These are phyloP conservation scores for Paramisgurnus dabryanus DNA, from an alignment of 2,113 vertebrate species.

Conservation along the genomic window DNA sequence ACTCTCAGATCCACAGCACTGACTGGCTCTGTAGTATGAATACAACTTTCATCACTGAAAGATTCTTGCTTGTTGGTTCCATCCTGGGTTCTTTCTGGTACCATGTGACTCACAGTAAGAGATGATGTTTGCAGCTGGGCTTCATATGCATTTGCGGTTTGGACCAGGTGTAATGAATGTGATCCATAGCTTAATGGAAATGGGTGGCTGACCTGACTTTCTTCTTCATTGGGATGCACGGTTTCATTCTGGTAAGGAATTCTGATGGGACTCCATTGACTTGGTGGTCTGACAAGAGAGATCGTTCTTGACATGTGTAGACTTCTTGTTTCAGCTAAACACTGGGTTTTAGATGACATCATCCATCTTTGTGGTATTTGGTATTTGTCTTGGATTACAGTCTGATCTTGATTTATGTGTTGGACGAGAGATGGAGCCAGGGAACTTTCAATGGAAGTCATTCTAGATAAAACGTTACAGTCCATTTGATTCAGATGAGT, in stretches of 20 bases:
- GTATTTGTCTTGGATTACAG: background rate
- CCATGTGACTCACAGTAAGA: background rate
- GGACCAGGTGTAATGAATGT: background rate
- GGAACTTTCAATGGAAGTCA: background rate
- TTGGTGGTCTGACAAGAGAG: background rate
- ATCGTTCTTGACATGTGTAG: background rate
- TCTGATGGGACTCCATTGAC: background rate
- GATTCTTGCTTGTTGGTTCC: background rate
- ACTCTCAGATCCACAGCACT: background rate
- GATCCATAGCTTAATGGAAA: background rate
- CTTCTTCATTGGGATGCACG: background rate
- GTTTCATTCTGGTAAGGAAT: background rate
- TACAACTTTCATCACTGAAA: background rate
- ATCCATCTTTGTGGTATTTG: background rate
- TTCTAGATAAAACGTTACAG: background rate
- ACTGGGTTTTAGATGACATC: constrained; percentile 13
- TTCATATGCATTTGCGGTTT: background rate
- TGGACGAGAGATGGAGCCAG: background rate
- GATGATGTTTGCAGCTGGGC: constrained; percentile 12
- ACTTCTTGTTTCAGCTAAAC: background rate
- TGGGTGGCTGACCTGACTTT: background rate
- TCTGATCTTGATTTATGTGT: constrained; percentile 11
- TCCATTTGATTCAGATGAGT: background rate
- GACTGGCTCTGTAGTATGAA: background rate
- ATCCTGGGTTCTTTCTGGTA: background rate